Evolutionary conservation across 2,888 invertebrate species (phyloP).

Genomic region (Leucoma salicis): DNA sequence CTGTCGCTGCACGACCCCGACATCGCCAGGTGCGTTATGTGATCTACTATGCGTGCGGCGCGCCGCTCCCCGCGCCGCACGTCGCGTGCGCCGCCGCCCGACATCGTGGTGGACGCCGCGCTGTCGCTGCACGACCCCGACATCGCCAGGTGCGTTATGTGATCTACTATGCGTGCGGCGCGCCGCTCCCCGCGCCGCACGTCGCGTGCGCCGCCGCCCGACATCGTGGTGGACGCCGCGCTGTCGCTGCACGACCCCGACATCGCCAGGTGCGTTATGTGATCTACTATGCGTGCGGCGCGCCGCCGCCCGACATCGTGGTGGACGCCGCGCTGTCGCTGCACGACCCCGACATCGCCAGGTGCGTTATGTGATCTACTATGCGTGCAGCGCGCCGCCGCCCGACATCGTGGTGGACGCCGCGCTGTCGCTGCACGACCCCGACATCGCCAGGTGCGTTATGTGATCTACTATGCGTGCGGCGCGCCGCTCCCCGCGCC

Average conservation of each 20-base stretch:
- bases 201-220: slow-evolving; percentile 59
- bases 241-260: slow-evolving; percentile 49
- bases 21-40: slow-evolving; percentile 71
- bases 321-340: slow-evolving; percentile 69
- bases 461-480: slow-evolving; percentile 64
- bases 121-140: slow-evolving; percentile 49
- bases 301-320: slow-evolving; percentile 55
- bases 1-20: slow-evolving; percentile 64
- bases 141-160: slow-evolving; percentile 71
- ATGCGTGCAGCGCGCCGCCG: slow-evolving; percentile 13
- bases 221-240: slow-evolving; percentile 30
- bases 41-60: slow-evolving; percentile 64
- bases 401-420: slow-evolving; percentile 16
- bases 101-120: slow-evolving; percentile 30
- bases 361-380: too few relatives aligned
- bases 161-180: slow-evolving; percentile 64
- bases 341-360: slow-evolving; percentile 57
- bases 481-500: slow-evolving; percentile 55
- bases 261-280: slow-evolving; percentile 71
- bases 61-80: slow-evolving; percentile 51
- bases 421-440: too few relatives aligned
- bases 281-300: slow-evolving; percentile 63
- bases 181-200: slow-evolving; percentile 51
- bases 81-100: slow-evolving; percentile 59
- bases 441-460: slow-evolving; percentile 74